Percentiles rank a stretch among this genome's conserved stretches.
Conservation (phyloP, 2,797 vertebrate genomes). For the Periparus ater region DNA sequence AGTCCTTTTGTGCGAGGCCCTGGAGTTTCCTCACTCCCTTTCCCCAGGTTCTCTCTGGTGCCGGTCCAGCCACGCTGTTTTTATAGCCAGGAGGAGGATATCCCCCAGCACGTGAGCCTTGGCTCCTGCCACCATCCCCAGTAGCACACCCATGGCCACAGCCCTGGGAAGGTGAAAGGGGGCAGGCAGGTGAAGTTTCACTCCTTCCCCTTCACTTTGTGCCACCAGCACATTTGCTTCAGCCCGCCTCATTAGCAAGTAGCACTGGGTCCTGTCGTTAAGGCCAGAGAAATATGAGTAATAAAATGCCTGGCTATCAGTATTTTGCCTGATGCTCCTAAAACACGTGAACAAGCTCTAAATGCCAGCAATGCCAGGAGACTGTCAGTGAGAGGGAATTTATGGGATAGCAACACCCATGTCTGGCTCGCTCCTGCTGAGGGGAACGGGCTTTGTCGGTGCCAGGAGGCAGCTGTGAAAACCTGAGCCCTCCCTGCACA, state of each 20-base stretch:
- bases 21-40: not conserved
- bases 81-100: not conserved
- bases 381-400: not conserved
- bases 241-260: not conserved
- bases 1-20: not conserved
- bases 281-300: not conserved
- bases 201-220: not conserved
- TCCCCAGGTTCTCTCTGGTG: not conserved
- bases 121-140: not conserved
- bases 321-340: not conserved
- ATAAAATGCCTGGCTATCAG: not conserved
- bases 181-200: not conserved
- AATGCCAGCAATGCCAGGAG: not conserved
- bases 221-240: not conserved
- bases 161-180: not conserved
- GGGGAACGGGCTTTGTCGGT: not conserved
- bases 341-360: not conserved
- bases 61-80: rapidly evolving
- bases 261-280: not conserved
- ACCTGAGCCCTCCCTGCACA: not conserved
- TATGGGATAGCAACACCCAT: not conserved
- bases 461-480: not conserved
- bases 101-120: not conserved
- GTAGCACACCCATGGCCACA: not conserved
- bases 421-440: rapidly evolving